Percentiles rank a stretch among this genome's conserved stretches.
These are phyloP conservation scores for Micromys minutus DNA, from an alignment of 2,113 vertebrate genomes.

Conservation along the genomic window DNA sequence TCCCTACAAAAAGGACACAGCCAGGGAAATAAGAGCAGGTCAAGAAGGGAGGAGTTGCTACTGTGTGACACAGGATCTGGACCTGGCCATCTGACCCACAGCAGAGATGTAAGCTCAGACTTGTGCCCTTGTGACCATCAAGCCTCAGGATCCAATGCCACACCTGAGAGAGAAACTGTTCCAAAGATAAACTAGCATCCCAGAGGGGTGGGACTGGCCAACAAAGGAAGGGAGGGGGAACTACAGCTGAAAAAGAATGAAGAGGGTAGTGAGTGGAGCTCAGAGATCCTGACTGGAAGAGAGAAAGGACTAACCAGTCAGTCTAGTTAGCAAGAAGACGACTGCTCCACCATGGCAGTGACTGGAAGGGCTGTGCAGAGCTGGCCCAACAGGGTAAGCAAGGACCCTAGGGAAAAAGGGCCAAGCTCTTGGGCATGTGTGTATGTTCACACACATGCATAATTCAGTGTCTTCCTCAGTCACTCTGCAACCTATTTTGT, in stretches of 20 bases:
- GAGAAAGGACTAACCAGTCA: not conserved
- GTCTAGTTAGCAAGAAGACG: not conserved
- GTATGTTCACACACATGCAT: not conserved
- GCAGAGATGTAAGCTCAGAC: not conserved
- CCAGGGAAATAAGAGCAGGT: not conserved
- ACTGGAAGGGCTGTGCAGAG: not conserved
- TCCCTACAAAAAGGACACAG: not conserved
- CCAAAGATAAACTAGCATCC: not conserved
- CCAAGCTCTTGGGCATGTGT: not conserved
- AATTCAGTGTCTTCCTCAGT: not conserved
- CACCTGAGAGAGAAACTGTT: not conserved
- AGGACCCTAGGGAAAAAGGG: not conserved
- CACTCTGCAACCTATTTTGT: not conserved
- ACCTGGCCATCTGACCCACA: not conserved
- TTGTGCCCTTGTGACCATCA: not conserved
- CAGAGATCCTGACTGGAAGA: not conserved
- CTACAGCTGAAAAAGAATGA: not conserved
- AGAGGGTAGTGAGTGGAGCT: fast-evolving
- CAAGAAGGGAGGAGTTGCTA: not conserved
- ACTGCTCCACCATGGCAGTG: not conserved
- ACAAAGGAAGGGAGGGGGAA: not conserved
- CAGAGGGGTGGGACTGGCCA: too few relatives aligned
- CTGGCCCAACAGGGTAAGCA: not conserved
- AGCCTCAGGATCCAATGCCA: not conserved
- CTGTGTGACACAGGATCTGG: not conserved